Evolutionary conservation across 2,797 vertebrate species (phyloP).

Genomic region (Propithecus perrieri): DNA sequence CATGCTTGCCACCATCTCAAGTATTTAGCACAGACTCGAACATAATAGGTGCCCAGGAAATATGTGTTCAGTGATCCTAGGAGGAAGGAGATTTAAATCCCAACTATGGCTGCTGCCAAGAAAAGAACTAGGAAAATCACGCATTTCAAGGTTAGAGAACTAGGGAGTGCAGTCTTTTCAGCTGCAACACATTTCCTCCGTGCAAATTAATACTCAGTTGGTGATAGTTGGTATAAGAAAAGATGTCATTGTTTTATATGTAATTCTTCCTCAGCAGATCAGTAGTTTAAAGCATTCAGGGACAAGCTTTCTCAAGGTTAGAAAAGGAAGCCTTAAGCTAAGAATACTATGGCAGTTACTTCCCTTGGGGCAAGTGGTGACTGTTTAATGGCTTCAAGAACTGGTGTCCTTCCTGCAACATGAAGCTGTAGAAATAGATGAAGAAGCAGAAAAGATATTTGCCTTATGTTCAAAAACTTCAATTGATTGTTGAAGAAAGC

Average conservation of each 20-base stretch:
- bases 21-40: slow-evolving; percentile 24
- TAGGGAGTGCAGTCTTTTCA: not conserved
- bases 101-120: not conserved
- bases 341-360: not conserved
- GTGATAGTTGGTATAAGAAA: not conserved
- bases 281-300: not conserved
- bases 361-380: not conserved
- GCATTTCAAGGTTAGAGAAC: slow-evolving; percentile 12
- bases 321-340: not conserved
- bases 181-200: not conserved
- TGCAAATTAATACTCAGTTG: not conserved
- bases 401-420: not conserved
- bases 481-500: slow-evolving; percentile 24
- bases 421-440: not conserved
- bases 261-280: not conserved
- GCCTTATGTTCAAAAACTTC: slow-evolving; percentile 1
- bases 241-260: not conserved
- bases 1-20: not conserved
- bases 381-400: not conserved
- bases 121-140: slow-evolving; percentile 33
- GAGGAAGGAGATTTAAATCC: slow-evolving; percentile 8
- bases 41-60: not conserved
- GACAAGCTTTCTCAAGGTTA: not conserved
- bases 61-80: not conserved
- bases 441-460: not conserved